These are phyloP conservation scores for Drosophila prosaltans DNA, from an alignment of 1,140 invertebrate species.

Conservation along the genomic window DNA sequence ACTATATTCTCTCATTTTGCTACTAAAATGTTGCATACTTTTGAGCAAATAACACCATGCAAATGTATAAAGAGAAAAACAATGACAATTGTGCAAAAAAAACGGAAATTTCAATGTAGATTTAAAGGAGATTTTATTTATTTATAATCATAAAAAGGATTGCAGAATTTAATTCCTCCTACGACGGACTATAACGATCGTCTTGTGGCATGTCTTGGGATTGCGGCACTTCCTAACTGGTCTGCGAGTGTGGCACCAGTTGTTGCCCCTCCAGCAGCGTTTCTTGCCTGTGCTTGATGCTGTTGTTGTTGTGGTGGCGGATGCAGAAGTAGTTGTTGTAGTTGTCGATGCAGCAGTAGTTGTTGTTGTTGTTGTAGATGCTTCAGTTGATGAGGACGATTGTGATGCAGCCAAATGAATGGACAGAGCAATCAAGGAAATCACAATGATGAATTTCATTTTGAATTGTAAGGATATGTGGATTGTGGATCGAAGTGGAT, in stretches of 20 bases:
- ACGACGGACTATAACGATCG: neutral
- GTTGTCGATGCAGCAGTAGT: neutral
- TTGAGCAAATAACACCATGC: too few relatives aligned
- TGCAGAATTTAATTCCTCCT: neutral
- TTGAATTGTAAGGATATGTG: neutral
- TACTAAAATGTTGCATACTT: too few relatives aligned
- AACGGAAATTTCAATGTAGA: too few relatives aligned
- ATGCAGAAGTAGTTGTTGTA: neutral
- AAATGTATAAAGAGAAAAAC: too few relatives aligned
- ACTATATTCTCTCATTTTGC: too few relatives aligned
- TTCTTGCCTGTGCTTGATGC: neutral
- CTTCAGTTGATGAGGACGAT: neutral
- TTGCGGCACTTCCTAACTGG: neutral
- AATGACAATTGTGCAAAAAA: too few relatives aligned
- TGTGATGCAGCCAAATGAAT: constrained; percentile 1
- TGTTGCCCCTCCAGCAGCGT: neutral
- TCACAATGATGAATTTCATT: constrained; percentile 1
- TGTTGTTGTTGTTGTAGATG: neutral
- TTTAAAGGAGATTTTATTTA: too few relatives aligned
- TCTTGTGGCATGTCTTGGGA: neutral
- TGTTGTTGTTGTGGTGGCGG: neutral
- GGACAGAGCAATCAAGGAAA: constrained; percentile 1
- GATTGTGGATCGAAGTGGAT: neutral
- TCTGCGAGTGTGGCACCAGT: constrained; percentile 5
- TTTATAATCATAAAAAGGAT: neutral